phyloP scores from a whole-genome alignment of 2,797 vertebrate genomes.

The Coendou prehensilis region DNA sequence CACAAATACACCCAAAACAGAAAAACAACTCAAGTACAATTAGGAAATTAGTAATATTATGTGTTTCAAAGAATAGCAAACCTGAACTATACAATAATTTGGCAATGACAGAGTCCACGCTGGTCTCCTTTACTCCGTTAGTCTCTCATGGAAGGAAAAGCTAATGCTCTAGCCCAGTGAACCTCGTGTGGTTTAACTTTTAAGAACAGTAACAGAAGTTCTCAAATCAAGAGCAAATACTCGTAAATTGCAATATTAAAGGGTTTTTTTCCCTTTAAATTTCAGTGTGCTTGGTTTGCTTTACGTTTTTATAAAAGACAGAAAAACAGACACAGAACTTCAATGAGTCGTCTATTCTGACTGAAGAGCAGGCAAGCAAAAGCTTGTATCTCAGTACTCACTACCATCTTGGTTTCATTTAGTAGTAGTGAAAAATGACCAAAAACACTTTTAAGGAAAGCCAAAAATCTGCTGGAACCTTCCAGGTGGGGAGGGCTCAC shows the following conservation, averaged over 20 bases:
- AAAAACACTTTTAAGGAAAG: not conserved
- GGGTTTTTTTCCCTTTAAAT: constrained; percentile 62
- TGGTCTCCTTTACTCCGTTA: constrained; percentile 39
- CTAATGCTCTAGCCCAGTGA: constrained; percentile 21
- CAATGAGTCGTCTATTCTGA: constrained; percentile 6
- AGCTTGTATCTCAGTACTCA: not conserved
- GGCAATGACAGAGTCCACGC: constrained; percentile 65
- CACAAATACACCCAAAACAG: not conserved
- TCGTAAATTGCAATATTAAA: constrained; percentile 50
- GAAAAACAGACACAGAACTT: not conserved
- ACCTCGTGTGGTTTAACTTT: constrained; percentile 54
- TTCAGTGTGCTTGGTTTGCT: constrained; percentile 58
- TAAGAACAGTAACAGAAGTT: constrained; percentile 57
- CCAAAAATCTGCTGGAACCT: not conserved
- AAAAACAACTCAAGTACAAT: constrained; percentile 52
- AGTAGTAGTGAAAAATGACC: constrained; percentile 41
- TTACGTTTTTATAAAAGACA: constrained; percentile 60
- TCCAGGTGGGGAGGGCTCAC: not conserved
- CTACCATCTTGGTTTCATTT: not conserved
- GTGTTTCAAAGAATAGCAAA: constrained; percentile 60
- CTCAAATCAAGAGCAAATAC: constrained; percentile 61
- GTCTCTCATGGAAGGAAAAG: not conserved
- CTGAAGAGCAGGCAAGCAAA: not conserved
- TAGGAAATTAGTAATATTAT: constrained; percentile 28
- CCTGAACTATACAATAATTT: constrained; percentile 66